Evolutionary conservation across 2,888 invertebrate species (phyloP), one percentile per base, ranked within the genome.

Genomic region (Parnassius apollo): DNA sequence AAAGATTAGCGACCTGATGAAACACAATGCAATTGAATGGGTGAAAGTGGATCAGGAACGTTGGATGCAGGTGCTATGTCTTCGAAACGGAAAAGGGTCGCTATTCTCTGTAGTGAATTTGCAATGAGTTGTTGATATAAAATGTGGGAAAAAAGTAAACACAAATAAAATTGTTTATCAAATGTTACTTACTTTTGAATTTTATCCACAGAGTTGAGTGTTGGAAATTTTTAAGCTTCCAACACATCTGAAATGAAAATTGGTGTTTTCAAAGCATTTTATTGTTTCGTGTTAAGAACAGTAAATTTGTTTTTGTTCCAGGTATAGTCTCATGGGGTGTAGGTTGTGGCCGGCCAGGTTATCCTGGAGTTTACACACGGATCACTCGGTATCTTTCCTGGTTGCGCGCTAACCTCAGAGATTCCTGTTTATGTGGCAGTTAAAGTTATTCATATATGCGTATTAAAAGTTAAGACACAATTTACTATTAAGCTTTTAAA

Each of bases 291-390:
- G 50, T 10, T 18, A 9, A 18, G 9, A 9, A 9, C 10, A 50
- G 18, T 10, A 12, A 25, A 13, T 51, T 12, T 22, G 11, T 48
- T 51, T 56, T 49, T 45, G 59, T 88, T 92, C 12, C 84, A 95
- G 95, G 95, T 45, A 95, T 96, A 70, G 97, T 97, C 0, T 96
- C 96, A 0, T 97, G 96, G 96, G 97, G 97, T 11, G 96, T 96
- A 0, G 95, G 95, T 1, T 95, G 95, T 75, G 95, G 95, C 0
- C 85, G 95, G 67, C 94, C 94, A 8, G 95, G 95, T 0, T 95
- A 95, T 74, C 95, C 95, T 0, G 95, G 95, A 2, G 95, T 96
- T 4, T 96, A 96, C 74, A 95, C 95, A 0, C 89, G 95, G 68
- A 95, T 95, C 12, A 91, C 94, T 0, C 91, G 93, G 69, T 95